These are phyloP conservation scores for Coracias cyanogaster DNA, from an alignment of 2,797 vertebrate species.

Conservation along the genomic window DNA sequence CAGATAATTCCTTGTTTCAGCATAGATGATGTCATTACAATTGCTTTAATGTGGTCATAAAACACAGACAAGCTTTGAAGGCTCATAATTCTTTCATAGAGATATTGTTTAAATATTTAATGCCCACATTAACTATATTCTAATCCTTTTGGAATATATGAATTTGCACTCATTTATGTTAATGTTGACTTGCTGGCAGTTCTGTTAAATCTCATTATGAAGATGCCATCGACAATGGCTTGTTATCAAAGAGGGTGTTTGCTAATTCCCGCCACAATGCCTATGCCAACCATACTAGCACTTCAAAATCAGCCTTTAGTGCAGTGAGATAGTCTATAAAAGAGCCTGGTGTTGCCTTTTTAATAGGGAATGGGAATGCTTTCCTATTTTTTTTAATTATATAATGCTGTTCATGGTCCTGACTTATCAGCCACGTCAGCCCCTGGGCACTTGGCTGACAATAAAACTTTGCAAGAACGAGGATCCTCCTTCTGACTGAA, in stretches of 20 bases:
- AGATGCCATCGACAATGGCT: slow-evolving; percentile 20
- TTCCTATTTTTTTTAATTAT: neutral
- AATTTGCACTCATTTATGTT: slow-evolving; percentile 70
- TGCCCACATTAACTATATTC: slow-evolving; percentile 65
- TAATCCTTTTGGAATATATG: slow-evolving; percentile 62
- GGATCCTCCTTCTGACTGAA: neutral
- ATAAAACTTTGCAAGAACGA: neutral
- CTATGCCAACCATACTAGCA: neutral
- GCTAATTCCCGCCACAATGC: neutral
- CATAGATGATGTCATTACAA: neutral
- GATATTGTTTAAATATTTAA: slow-evolving; percentile 76
- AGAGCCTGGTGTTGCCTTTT: neutral
- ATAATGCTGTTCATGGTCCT: neutral
- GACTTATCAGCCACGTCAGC: neutral
- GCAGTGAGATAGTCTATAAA: neutral
- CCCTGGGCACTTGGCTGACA: neutral
- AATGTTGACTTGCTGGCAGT: slow-evolving; percentile 30
- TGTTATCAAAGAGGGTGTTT: neutral
- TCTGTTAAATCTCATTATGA: slow-evolving; percentile 36
- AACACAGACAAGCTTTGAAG: slow-evolving; percentile 26
- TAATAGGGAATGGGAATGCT: neutral
- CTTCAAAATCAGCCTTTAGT: neutral
- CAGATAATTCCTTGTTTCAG: neutral
- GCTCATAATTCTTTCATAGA: slow-evolving; percentile 50
- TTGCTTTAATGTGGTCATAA: slow-evolving; percentile 16